Evolutionary conservation across 2,888 invertebrate genomes (phyloP), one percentile per base, ranked within the genome.

Genomic region (Chalcosyrphus nemorum): DNA sequence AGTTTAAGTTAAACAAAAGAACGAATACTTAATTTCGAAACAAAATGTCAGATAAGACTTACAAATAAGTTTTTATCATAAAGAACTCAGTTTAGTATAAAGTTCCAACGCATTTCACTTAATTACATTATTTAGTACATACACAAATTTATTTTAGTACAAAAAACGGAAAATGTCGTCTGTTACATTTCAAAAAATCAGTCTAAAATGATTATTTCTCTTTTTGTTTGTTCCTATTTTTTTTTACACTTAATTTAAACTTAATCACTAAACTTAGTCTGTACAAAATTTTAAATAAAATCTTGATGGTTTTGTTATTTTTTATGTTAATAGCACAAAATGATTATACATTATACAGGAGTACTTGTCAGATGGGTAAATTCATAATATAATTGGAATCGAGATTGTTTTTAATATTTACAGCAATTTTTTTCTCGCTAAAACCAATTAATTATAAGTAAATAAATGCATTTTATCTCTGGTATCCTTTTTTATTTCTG

Each of bases 391-490:
- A 61, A 72, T 61, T 77, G 71, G 81, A 82, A 56, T 38, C 27
- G 29, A 59, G 45, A 41, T 66, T n/a, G n/a, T n/a, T 66, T 65
- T 66, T 61, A 65, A 19, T 81, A 81, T 81, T 54, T 72, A 82
- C 77, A 77, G n/a, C 15, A 57, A 5, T 50, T 15, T 50, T 35
- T 56, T 24, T 61, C 54, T 50, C 29, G 27, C 24, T 38, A 56
- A 50, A 19, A 74, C 80, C 80, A 80, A 84, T 65, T 65, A 63
- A 29, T 52, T 78, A 56, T 70, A 75, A 17, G 52, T 84, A 84
- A 84, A 84, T 84, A 84, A 84, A 84, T 84, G 84, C 84, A 84
- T 66, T 80, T 70, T 17, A 52, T 84, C 78, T 84, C 84, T 84
- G 84, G 84, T 84, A 84, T 84, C 65, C 59, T 63, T 38, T 56